Evolutionary conservation across 2,888 invertebrate species (phyloP), one percentile per base, ranked within the genome.

Genomic region (Zootermopsis nevadensis): DNA sequence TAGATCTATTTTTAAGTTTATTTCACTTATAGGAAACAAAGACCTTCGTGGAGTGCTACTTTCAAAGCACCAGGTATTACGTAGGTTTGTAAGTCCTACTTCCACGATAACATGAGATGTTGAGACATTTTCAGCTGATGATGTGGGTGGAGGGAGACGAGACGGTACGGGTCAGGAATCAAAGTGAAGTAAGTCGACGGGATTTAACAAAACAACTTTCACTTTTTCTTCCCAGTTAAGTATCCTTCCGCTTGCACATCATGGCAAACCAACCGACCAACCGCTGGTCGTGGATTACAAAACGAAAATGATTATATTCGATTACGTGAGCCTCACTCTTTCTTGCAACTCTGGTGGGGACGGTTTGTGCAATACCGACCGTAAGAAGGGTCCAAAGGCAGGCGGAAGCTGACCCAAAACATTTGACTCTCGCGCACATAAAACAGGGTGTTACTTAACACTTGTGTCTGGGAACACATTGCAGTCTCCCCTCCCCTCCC

Each of bases 161-260:
- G 60, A 27, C 27, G 60, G 60, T 60, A 10, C 60, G 60, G 60
- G 60, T 60, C 60, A 27, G 27, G 60, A 60, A 60, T 60, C 27
- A n/a, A 60, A 60, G 60, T 60, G 60, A 60, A n/a, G 10, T 60
- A 60, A 48, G 48, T 48, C 15, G 48, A 48, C 48, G 12, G 31
- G 31, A 55, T 55, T 77, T 27, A n/a, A 55, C 55, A 77, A 77
- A 77, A 77, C 77, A 33, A 77, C 77, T 77, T 48, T 77, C 77
- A 76, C 76, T 76, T 76, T 76, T 42, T 76, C 42, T 48, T 48
- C 48, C 76, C 76, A 2, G 27, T 42, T 60, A 22, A 60, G 31
- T 31, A 77, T 77, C 77, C 77, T 77, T 77, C 77, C 77, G 77
- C 77, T 55, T 55, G 77, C 55, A 30, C 76, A 48, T 27, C 76